Evolutionary conservation across 2,888 invertebrate species (phyloP).

Genomic region (Microchrysa polita): DNA sequence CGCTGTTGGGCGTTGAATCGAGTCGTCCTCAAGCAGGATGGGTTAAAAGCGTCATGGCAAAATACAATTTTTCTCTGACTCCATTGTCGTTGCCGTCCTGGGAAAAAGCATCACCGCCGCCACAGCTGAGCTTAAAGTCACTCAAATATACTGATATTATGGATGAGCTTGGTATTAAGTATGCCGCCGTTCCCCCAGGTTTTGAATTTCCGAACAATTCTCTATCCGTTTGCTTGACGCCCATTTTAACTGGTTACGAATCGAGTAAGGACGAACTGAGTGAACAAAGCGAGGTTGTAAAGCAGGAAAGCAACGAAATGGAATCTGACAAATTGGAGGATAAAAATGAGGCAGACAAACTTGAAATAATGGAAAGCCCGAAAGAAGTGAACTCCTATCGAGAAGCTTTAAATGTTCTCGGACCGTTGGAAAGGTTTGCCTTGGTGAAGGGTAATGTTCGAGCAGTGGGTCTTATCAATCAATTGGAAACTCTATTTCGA

Average conservation of each 20-base stretch:
- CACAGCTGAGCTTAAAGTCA: constrained; percentile 23
- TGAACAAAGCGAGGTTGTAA: background rate
- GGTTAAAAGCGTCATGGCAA: constrained; percentile 42
- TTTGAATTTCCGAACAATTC: background rate
- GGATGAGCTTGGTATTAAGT: constrained; percentile 39
- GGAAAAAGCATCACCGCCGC: background rate
- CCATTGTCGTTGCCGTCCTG: too few species aligned
- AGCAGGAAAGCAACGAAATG: background rate
- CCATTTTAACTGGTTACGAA: background rate
- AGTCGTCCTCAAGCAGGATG: constrained; percentile 35
- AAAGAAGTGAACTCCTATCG: constrained; percentile 35
- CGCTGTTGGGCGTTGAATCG: constrained; percentile 19
- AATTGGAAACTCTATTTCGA: constrained; percentile 33
- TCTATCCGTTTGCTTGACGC: background rate
- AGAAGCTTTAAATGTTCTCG: constrained; percentile 38
- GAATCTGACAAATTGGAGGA: background rate
- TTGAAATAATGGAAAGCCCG: background rate
- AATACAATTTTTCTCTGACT: constrained; percentile 32
- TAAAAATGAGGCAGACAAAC: background rate
- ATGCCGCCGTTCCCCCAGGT: background rate
- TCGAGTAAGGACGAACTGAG: background rate
- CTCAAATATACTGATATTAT: constrained; percentile 47
- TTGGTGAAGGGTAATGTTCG: constrained; percentile 29
- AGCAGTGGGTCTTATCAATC: constrained; percentile 39
- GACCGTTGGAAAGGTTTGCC: constrained; percentile 26